Base-by-base conservation (phyloP, 1,140 invertebrate species). In the Drosophila nasuta region DNA sequence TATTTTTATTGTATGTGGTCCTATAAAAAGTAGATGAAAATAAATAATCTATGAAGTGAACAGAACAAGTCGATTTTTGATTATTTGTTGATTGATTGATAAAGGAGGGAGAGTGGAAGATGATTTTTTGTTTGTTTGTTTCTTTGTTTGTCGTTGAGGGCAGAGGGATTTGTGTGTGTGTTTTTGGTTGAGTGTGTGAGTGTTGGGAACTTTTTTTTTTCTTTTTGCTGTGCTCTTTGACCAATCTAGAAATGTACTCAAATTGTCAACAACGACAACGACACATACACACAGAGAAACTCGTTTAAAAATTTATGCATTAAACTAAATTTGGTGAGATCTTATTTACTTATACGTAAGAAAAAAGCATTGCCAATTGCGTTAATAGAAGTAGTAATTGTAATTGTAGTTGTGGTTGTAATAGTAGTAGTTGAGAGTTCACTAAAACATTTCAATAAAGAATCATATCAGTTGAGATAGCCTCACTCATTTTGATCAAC, bases 201-300 rank as follows among this genome's bases (percentile, higher is more conserved):
- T 57, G 13, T 65, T 46, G 62, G 75, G 57, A 75, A 77, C 67
- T 83, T 69, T 79, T 45, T 79, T 45, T 25, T 25, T 25, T 20
- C 20, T 4, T 35, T 58, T 62, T 41, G 10, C 57, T 77, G 81
- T 83, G 81, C 81, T 63, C 41, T 59, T 43, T 46, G 64, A 75
- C 77, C 81, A 83, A 83, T 85, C 70, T 80, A 69, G 54, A 69
- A 52, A 59, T 52, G 51, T 66, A 64, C 52, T 70, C 59, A 70
- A 56, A 75, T 73, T 67, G 65, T 60, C 57, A 75, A 69, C 57
- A 75, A 69, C 58, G 77, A 82, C 77, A 80, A 69, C 58, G 77
- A 82, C 81, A 83, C 77, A 80, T 76, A 83, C 76, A 82, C 72
- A 82, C 76, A 85, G 52, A 72, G 69, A 75, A 74, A 77, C 68